Evolutionary conservation across 2,113 vertebrate species (phyloP), one percentile per base, ranked within the genome.

Genomic region (Gavia stellata): DNA sequence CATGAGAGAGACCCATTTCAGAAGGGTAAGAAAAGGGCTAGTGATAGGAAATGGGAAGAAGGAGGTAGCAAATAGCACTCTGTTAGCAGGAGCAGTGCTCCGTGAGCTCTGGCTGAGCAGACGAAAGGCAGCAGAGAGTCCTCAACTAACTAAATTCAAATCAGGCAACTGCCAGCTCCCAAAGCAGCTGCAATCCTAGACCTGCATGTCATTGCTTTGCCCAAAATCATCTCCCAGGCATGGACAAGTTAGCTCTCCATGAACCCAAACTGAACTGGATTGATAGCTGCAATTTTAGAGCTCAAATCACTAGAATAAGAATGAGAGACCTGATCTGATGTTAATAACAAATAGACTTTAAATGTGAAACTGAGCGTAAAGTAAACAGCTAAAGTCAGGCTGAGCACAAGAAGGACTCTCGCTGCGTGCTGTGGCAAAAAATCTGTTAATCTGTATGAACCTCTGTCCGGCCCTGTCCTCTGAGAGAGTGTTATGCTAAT

Each of bases 401-500:
- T 75, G 47, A 82, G 71, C 25, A n/a, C 2, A 11, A 74, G 38
- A 58, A 59, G 59, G n/a, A 58, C 23, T 58, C 58, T 73, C 2
- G 4, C 24, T 38, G 25, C 0, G 8, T 6, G 9, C 11, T 71
- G 63, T 45, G 20, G 56, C 40, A 85, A 77, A 74, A 87, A 33
- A 67, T n/a, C 33, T 53, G 23, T 11, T 78, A 7, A 4, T 24
- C 36, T 29, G 9, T 10, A 12, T 66, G 13, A 83, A 25, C 36
- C 13, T 45, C 42, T 40, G 45, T 40, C 20, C 56, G 61, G 19
- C 9, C 59, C 28, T 20, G 67, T 81, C 45, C 45, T 49, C 80
- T 15, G n/a, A 1, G 7, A 4, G 14, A 18, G 10, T 6, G 1
- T 47, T 31, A 61, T 2, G 14, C 68, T 44, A 12, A 6, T 6